Conservation (phyloP, 2,113 vertebrate species). For the Festucalex cinctus region DNA sequence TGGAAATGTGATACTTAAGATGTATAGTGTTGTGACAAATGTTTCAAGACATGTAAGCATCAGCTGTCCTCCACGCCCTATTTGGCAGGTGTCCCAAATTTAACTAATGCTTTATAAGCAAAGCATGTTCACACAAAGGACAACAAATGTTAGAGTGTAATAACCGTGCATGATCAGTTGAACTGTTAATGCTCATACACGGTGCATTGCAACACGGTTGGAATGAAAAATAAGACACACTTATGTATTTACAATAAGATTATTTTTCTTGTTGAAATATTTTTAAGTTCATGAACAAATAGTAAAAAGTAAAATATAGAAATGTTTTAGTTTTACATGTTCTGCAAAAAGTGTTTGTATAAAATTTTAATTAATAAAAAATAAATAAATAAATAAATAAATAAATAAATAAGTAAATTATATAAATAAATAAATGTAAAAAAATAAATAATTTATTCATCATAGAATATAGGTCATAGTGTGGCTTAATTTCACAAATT, state of each 20-base stretch:
- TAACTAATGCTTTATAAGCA: constrained; percentile 44
- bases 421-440: too few species aligned
- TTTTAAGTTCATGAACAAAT: neutral
- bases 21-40: constrained; percentile 11
- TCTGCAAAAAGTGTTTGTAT: too few species aligned
- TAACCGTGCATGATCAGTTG: neutral
- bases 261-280: neutral
- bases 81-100: constrained; percentile 32
- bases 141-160: neutral
- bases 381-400: too few species aligned
- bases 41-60: constrained; percentile 10
- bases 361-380: too few species aligned
- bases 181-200: neutral
- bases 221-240: neutral
- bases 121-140: constrained; percentile 11
- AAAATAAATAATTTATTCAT: neutral
- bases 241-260: neutral
- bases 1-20: constrained; percentile 32
- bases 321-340: neutral
- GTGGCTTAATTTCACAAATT: neutral
- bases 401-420: too few species aligned
- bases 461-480: neutral
- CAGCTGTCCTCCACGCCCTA: constrained; percentile 37
- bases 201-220: neutral
- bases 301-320: neutral